Evolutionary conservation across 2,797 vertebrate genomes (phyloP).

Genomic region (Pseudotriccus pelzelni): DNA sequence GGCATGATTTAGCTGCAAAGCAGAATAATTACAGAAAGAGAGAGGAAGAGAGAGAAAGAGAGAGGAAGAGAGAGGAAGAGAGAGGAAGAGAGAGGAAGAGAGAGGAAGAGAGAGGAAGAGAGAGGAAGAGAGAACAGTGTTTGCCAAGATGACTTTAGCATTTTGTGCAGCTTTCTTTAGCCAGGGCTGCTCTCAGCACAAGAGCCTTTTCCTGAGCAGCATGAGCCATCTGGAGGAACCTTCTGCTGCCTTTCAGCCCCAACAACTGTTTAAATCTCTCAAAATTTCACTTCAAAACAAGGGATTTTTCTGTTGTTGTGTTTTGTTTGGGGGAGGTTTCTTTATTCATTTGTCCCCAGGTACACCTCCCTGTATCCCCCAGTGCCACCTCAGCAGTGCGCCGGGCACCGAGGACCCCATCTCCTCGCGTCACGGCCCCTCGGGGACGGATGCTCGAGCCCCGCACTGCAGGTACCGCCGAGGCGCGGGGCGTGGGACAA

Average conservation of each 20-base stretch:
- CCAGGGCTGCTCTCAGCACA: neutral
- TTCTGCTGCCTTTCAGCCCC: neutral
- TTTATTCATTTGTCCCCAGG: neutral
- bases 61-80: too few species aligned
- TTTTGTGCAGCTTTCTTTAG: neutral
- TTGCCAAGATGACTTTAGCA: neutral
- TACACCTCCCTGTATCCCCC: neutral
- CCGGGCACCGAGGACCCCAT: accelerated
- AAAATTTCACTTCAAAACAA: neutral
- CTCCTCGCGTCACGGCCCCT: neutral
- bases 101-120: neutral
- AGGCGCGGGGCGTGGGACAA: neutral
- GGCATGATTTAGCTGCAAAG: neutral
- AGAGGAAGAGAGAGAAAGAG: neutral
- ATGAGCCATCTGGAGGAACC: slow-evolving; percentile 23
- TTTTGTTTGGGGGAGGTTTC: neutral
- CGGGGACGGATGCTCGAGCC: neutral
- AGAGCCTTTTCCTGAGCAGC: neutral
- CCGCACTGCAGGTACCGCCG: slow-evolving; percentile 4
- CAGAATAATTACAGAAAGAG: neutral
- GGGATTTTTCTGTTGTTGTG: neutral
- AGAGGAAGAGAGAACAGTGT: neutral
- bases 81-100: too few species aligned
- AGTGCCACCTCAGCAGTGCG: neutral
- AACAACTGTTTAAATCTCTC: neutral